Percentiles rank a stretch among this genome's conserved stretches.
phyloP scores from a whole-genome alignment of 1,140 invertebrate genomes.

The Drosophila tani region DNA sequence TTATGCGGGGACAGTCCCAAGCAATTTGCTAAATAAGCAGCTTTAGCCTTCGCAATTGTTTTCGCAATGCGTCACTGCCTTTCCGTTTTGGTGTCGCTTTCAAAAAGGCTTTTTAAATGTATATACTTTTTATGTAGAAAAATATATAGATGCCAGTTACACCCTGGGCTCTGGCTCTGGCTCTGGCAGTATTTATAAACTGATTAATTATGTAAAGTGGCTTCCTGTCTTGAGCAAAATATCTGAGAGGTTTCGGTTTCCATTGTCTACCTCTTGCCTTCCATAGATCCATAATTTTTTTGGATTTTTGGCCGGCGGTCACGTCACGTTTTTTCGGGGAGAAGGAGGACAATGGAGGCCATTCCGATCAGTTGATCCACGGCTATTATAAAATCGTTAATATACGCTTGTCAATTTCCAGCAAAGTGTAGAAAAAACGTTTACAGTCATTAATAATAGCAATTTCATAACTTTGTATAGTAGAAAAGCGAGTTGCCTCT shows the following conservation, averaged over 20 bases:
- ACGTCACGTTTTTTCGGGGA: slow-evolving; percentile 65
- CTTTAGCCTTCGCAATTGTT: slow-evolving; percentile 37
- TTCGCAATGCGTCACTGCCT: slow-evolving; percentile 72
- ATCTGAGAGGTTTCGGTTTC: slow-evolving; percentile 26
- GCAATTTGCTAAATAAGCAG: slow-evolving; percentile 72
- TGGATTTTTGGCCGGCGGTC: slow-evolving; percentile 56
- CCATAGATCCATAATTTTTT: slow-evolving; percentile 27
- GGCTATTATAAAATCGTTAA: slow-evolving; percentile 82
- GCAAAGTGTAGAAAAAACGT: slow-evolving; percentile 79
- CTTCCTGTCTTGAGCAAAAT: slow-evolving; percentile 78
- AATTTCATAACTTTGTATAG: slow-evolving; percentile 79
- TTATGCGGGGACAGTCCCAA: slow-evolving; percentile 30
- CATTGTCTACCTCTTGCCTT: slow-evolving; percentile 21
- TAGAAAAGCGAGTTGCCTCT: slow-evolving; percentile 47
- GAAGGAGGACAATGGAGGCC: slow-evolving; percentile 67
- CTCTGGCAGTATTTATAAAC: slow-evolving; percentile 60
- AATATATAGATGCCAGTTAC: neutral
- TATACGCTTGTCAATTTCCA: slow-evolving; percentile 82
- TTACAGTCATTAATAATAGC: slow-evolving; percentile 84
- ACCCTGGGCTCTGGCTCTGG: neutral
- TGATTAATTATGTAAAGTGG: slow-evolving; percentile 76
- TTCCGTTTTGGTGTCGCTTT: slow-evolving; percentile 24
- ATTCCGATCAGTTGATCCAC: slow-evolving; percentile 69
- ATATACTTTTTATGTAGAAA: neutral
- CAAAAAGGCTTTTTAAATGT: neutral